Conservation (phyloP, 2,888 invertebrate genomes). For the Spodoptera exigua region DNA sequence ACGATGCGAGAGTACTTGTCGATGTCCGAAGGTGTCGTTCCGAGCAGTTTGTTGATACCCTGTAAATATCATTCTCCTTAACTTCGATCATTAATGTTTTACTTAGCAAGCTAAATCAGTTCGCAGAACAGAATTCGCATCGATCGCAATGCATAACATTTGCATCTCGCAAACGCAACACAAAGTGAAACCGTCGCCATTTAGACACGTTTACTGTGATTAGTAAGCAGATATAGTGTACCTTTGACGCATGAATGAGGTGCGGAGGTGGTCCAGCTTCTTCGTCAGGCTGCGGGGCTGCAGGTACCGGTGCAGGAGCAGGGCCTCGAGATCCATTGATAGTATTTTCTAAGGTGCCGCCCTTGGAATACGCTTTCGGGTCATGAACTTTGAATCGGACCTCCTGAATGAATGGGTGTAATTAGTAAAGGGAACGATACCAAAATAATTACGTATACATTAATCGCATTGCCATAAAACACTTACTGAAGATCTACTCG, state of each 20-base stretch:
- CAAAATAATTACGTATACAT: background rate
- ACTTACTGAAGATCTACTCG: conserved; percentile 82
- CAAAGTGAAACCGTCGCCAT: conserved; percentile 35
- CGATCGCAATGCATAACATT: conserved; percentile 42
- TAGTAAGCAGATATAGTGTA: conserved; percentile 63
- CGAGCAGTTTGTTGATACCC: conserved; percentile 97
- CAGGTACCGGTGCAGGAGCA: conserved; percentile 55
- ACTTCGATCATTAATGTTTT: conserved; percentile 58
- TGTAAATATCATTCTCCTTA: conserved; percentile 73
- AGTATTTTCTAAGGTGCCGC: conserved; percentile 96
- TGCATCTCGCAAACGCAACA: conserved; percentile 12
- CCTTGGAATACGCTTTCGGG: conserved; percentile 97
- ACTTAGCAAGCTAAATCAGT: conserved; percentile 12
- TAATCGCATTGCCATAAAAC: background rate
- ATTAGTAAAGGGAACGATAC: background rate
- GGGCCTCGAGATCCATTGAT: conserved; percentile 94
- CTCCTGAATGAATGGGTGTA: conserved; percentile 90
- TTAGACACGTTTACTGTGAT: background rate
- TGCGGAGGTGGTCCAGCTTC: conserved; percentile 91
- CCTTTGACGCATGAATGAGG: conserved; percentile 95
- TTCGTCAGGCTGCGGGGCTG: conserved; percentile 83
- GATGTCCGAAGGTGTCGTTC: conserved; percentile 98
- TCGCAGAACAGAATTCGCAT: conserved; percentile 22
- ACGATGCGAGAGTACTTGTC: conserved; percentile 99
- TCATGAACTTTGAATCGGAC: conserved; percentile 98